A percentile compares a stretch with the other conserved stretches of the same genome.
These are phyloP conservation scores for Ennomos erosarius DNA, from an alignment of 2,888 invertebrate genomes.

Conservation along the genomic window DNA sequence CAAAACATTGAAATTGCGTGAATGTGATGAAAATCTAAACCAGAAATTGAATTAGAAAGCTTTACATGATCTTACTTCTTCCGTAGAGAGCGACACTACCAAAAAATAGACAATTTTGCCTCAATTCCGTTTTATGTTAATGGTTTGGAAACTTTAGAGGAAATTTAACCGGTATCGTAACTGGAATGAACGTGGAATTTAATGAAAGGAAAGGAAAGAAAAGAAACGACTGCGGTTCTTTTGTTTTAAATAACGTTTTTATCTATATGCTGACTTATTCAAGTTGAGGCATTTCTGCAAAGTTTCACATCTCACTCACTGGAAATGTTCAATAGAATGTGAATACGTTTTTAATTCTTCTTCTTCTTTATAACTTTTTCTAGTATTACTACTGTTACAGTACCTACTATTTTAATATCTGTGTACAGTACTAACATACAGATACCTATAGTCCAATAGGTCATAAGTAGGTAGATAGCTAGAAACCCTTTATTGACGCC, in stretches of 20 bases:
- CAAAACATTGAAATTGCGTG: no score
- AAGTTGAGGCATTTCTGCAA: no score
- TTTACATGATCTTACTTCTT: background rate
- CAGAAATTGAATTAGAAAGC: background rate
- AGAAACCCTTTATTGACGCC: no score
- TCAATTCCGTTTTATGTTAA: slow-evolving; percentile 19
- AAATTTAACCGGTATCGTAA: slow-evolving; percentile 27
- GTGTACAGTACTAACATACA: no score
- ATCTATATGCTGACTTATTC: slow-evolving; percentile 17
- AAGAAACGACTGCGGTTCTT: slow-evolving; percentile 13
- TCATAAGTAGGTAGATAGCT: no score
- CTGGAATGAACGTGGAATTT: slow-evolving; percentile 26
- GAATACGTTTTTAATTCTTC: no score
- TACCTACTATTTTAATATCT: no score
- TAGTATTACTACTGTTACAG: no score
- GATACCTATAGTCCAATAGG: no score
- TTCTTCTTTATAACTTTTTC: no score
- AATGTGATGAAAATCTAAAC: background rate
- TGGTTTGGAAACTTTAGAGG: slow-evolving; percentile 12
- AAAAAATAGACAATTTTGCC: background rate
- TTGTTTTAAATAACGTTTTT: slow-evolving; percentile 14
- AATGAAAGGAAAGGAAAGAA: slow-evolving; percentile 31
- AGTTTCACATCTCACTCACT: no score
- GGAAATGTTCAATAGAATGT: no score
- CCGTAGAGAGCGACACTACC: background rate